Evolutionary conservation across 2,888 invertebrate species (phyloP).

Genomic region (Blastobasis adustella): DNA sequence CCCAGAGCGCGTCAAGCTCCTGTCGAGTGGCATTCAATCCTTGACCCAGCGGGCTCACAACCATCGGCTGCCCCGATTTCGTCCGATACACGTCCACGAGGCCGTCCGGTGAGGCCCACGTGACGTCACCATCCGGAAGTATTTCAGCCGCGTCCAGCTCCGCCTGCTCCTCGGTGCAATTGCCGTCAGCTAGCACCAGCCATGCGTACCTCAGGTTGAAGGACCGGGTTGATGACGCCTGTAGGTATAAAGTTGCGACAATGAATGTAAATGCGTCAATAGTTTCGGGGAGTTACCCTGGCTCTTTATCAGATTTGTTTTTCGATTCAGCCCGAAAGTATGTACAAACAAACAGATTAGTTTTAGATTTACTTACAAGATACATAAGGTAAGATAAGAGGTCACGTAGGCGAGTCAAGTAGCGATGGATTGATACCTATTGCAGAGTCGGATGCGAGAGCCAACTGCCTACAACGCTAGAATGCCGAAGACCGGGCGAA

Average conservation of each 20-base stretch:
- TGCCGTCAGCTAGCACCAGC: constrained; percentile 35
- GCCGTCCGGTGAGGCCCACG: constrained; percentile 29
- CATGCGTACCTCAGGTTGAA: constrained; percentile 50
- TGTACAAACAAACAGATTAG: too few relatives aligned
- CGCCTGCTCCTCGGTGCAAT: constrained; percentile 20
- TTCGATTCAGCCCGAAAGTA: too few relatives aligned
- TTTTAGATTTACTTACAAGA: too few relatives aligned
- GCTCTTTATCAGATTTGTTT: too few relatives aligned
- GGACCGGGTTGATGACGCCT: constrained; percentile 47
- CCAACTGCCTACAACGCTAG: too few relatives aligned
- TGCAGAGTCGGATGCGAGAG: too few relatives aligned
- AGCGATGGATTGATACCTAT: too few relatives aligned
- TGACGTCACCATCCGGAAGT: constrained; percentile 52
- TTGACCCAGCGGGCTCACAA: constrained; percentile 24
- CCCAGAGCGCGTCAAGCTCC: constrained; percentile 30
- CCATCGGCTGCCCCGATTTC: constrained; percentile 25
- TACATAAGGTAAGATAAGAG: too few relatives aligned
- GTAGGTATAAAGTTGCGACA: neutral
- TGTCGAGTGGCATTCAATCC: constrained; percentile 11
- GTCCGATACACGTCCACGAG: constrained; percentile 45
- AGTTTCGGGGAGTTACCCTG: too few relatives aligned
- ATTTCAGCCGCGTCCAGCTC: constrained; percentile 25
- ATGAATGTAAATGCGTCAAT: too few relatives aligned
- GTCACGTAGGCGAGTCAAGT: too few relatives aligned
- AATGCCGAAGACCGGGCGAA: too few relatives aligned